phyloP scores from a whole-genome alignment of 2,797 vertebrate genomes.

The Heliangelus exortis region DNA sequence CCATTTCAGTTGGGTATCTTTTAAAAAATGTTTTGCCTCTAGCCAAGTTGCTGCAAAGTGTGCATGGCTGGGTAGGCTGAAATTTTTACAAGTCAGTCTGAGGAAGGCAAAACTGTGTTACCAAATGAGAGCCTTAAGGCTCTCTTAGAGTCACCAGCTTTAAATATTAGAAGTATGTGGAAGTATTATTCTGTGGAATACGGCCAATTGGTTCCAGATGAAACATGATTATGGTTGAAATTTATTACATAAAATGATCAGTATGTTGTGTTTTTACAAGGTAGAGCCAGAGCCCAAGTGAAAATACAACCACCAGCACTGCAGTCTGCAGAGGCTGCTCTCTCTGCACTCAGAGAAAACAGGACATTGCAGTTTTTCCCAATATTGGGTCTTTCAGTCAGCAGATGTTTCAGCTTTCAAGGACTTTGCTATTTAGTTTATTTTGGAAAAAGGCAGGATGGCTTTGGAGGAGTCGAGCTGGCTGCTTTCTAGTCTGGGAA shows the following conservation, averaged over 20 bases:
- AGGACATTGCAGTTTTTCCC: not conserved
- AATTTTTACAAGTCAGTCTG: not conserved
- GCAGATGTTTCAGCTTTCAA: not conserved
- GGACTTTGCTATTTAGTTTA: not conserved
- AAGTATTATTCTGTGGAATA: not conserved
- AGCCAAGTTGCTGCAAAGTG: not conserved
- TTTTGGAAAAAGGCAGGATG: not conserved
- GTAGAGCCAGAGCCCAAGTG: not conserved
- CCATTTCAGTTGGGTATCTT: not conserved
- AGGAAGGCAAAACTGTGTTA: not conserved
- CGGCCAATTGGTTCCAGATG: not conserved
- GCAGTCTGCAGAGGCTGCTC: not conserved
- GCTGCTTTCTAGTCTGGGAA: not conserved
- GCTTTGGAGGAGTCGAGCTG: not conserved
- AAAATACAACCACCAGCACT: not conserved
- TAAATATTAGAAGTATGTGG: not conserved
- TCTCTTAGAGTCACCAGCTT: not conserved
- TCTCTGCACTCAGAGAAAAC: accelerated
- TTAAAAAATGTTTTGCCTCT: not conserved
- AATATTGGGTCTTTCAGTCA: not conserved
- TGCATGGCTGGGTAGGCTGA: not conserved
- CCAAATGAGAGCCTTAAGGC: not conserved
- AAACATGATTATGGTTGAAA: not conserved
- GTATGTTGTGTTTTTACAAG: not conserved
- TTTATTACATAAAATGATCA: not conserved